Evolutionary conservation across 2,888 invertebrate species (phyloP), one percentile per base, ranked within the genome.

Genomic region (Callyntrura sp.): DNA sequence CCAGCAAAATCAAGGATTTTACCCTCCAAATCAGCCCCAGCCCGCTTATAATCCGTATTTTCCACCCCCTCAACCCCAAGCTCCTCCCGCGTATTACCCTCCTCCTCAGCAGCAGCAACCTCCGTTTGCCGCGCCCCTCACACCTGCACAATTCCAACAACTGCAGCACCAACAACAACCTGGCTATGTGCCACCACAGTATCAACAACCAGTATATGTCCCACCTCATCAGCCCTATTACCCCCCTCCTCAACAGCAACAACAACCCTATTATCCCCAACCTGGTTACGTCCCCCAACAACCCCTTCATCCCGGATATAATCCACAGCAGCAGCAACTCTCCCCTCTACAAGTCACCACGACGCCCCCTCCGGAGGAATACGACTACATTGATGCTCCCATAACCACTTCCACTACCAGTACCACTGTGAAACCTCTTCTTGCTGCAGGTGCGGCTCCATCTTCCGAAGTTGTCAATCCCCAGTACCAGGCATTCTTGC

Each of bases 91-190:
- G 4, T 48, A 79, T 28, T 73, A 25, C 1, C 60, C 78, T 14
- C 86, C 48, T 20, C 48, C 60, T 35, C 51, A 17, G 3, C 78
- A 78, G 65, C 48, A 60, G 17, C 78, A 51, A 45, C 68, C 48
- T 14, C 68, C 6, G 25, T 68, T 17, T 51, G 45, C 1, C 17
- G 20, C 70, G 14, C 70, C 85, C 1, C 45, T 78, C 17, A 78
- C 60, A 1, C 85, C 85, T n/a, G 48, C 17, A 0, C 68, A 70
- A 23, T 84, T 48, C 17, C 84, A 85, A 17, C 84, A 84, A 48
- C 76, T 76, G 0, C 62, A 70, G 17, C n/a, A 57, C 6, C 79
- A 57, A 60, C 55, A 82, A 48, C 60, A 11, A 1, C 55, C 79
- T 12, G 60, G 6, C 12, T 28, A 78, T 14, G 55, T 28, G 23